A percentile compares a stretch with the other conserved stretches of the same genome.
These are phyloP conservation scores for Macrobrachium rosenbergii DNA, from an alignment of 1,140 invertebrate species.

Conservation along the genomic window DNA sequence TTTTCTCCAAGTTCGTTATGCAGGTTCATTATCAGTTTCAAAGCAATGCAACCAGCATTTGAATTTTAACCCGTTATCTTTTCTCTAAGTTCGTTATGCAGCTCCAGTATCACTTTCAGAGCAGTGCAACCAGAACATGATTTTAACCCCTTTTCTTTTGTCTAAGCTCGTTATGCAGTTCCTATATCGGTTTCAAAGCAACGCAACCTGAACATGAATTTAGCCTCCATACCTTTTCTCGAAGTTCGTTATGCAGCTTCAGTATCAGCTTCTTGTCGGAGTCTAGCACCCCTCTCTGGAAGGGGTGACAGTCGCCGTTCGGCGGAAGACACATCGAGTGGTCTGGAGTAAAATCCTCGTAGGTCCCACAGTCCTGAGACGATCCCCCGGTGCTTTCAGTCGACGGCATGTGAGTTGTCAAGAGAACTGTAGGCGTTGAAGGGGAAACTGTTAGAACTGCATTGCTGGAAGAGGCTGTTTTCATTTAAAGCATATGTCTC, in stretches of 20 bases:
- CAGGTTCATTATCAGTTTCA: too few species aligned
- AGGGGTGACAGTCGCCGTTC: not conserved
- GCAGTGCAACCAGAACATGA: too few species aligned
- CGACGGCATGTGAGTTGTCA: too few species aligned
- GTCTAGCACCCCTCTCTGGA: not conserved
- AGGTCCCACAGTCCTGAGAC: not conserved
- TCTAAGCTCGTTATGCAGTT: slow-evolving; percentile 9
- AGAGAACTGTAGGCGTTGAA: too few species aligned
- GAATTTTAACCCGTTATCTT: too few species aligned
- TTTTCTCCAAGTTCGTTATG: too few species aligned
- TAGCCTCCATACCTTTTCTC: not conserved
- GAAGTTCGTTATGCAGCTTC: slow-evolving; percentile 11
- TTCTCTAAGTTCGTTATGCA: not conserved
- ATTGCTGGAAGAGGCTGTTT: too few species aligned
- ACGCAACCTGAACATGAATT: too few species aligned
- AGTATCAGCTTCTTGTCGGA: slow-evolving; percentile 6
- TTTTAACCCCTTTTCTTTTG: not conserved
- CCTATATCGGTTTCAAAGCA: not conserved
- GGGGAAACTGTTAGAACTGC: too few species aligned
- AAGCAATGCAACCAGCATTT: too few species aligned
- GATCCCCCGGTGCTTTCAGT: not conserved
- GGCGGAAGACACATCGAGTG: slow-evolving; percentile 11
- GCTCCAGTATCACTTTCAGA: not conserved
- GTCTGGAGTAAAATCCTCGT: not conserved
- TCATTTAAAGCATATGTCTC: too few species aligned